Percentiles rank a stretch among this genome's conserved stretches.
phyloP scores from a whole-genome alignment of 2,113 vertebrate genomes.

The Herpetotheres cachinnans region DNA sequence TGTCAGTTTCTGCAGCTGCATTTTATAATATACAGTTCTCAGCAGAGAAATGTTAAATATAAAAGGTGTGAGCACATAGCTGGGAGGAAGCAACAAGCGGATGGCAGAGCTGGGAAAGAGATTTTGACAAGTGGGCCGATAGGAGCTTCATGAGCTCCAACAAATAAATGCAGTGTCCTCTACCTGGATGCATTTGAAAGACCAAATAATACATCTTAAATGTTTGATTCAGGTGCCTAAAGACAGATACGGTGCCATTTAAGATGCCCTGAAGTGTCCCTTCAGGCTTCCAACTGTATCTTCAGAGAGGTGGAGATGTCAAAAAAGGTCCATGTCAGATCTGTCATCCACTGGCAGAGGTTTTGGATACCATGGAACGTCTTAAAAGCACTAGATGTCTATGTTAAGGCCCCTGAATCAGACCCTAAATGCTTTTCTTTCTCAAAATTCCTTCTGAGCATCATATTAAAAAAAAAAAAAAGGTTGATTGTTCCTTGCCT shows the following conservation, averaged over 20 bases:
- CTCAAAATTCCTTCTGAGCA: neutral
- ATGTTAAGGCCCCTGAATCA: neutral
- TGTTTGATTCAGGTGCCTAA: neutral
- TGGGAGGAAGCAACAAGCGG: neutral
- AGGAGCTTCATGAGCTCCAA: neutral
- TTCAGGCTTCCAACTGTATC: neutral
- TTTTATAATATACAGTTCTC: neutral
- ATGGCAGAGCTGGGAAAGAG: neutral
- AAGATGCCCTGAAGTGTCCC: neutral
- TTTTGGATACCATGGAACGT: neutral
- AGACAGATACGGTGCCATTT: neutral
- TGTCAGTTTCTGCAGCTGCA: neutral
- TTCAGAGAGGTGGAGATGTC: neutral
- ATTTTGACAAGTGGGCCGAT: neutral
- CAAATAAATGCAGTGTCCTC: neutral
- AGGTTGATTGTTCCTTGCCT: neutral
- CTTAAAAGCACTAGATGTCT: neutral
- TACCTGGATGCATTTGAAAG: neutral
- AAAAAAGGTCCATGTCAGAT: neutral
- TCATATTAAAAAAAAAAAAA: neutral
- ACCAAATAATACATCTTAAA: neutral
- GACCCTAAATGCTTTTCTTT: neutral
- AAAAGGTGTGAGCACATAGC: neutral
- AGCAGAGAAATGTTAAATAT: neutral
- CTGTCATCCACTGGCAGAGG: neutral